Conservation (phyloP, 1,140 invertebrate genomes). For the Plodia interpunctella region DNA sequence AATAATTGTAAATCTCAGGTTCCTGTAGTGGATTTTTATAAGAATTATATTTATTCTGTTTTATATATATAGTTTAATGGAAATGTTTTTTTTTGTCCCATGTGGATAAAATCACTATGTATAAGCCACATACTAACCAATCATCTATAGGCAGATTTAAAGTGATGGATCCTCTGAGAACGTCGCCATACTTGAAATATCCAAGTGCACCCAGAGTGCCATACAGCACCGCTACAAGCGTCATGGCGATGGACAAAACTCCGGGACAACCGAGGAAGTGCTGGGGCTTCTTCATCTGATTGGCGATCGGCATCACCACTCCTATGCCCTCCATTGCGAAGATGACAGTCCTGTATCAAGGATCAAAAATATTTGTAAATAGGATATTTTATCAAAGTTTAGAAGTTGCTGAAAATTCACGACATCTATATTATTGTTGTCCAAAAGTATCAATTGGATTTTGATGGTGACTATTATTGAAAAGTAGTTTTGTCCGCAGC, state of each 20-base stretch:
- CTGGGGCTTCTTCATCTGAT: slow-evolving; percentile 88
- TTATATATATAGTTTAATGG: too few relatives aligned
- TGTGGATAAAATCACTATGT: slow-evolving; percentile 29
- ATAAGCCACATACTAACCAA: slow-evolving; percentile 53
- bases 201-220: slow-evolving; percentile 89
- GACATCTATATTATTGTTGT: too few relatives aligned
- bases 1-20: too few relatives aligned
- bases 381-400: too few relatives aligned
- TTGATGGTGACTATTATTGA: too few relatives aligned
- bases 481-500: too few relatives aligned
- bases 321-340: slow-evolving; percentile 91
- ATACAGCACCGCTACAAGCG: slow-evolving; percentile 84
- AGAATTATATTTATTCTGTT: too few relatives aligned
- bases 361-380: too few relatives aligned
- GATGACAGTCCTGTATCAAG: slow-evolving; percentile 81
- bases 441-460: too few relatives aligned
- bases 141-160: slow-evolving; percentile 61
- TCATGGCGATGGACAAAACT: slow-evolving; percentile 90
- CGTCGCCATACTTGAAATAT: slow-evolving; percentile 87
- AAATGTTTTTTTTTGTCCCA: too few relatives aligned
- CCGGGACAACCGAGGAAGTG: slow-evolving; percentile 89
- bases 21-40: too few relatives aligned
- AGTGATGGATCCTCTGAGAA: slow-evolving; percentile 64
- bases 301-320: slow-evolving; percentile 92
- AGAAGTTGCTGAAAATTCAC: too few relatives aligned